These are phyloP conservation scores for Sapajus apella DNA, from an alignment of 2,113 vertebrate genomes.

Conservation along the genomic window DNA sequence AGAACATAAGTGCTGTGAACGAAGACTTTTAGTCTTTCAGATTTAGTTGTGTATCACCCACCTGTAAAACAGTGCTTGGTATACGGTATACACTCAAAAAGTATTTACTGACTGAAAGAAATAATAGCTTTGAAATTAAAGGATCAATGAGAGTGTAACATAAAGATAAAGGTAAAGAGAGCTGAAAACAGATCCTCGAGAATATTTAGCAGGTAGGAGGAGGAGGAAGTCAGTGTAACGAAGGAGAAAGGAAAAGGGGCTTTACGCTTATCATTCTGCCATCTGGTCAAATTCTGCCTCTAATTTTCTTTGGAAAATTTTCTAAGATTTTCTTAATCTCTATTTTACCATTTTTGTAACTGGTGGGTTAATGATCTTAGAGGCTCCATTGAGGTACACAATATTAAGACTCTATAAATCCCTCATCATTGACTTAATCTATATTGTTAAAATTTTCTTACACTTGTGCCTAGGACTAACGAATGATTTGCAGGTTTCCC, in stretches of 20 bases:
- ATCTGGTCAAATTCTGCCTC: background rate
- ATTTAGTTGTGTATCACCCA: background rate
- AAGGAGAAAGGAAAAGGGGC: background rate
- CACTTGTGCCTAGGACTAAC: background rate
- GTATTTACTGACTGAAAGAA: background rate
- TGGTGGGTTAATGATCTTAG: background rate
- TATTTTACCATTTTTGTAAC: background rate
- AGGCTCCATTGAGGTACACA: background rate
- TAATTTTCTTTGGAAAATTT: background rate
- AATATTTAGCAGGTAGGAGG: background rate
- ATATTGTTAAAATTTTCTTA: background rate
- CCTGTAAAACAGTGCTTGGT: background rate
- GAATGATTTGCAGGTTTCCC: background rate
- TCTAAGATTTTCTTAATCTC: background rate
- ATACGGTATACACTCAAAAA: background rate
- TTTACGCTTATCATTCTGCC: background rate
- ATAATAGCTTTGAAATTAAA: background rate
- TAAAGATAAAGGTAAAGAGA: background rate
- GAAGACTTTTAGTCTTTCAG: background rate
- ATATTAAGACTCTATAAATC: background rate
- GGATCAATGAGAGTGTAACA: background rate
- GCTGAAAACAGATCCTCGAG: background rate
- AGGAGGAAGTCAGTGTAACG: background rate
- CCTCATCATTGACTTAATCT: background rate
- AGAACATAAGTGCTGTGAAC: background rate